phyloP scores from a whole-genome alignment of 2,888 invertebrate species.

The Tachina grossa region DNA sequence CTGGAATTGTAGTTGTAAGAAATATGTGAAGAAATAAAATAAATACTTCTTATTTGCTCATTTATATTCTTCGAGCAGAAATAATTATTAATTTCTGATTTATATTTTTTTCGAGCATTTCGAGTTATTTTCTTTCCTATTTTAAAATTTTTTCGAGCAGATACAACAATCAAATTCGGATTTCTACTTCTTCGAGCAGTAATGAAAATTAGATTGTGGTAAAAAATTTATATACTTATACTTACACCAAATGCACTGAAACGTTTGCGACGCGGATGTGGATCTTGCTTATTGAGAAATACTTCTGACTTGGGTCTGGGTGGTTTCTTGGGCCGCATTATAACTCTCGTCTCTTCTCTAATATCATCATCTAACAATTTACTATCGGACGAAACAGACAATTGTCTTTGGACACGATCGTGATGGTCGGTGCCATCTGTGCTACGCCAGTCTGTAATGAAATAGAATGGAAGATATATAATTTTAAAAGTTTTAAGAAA shows the following conservation, averaged over 20 bases:
- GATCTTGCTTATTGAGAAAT: constrained; percentile 90
- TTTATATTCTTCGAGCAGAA: too few species aligned
- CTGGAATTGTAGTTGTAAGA: too few species aligned
- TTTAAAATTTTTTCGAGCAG: too few species aligned
- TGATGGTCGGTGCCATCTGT: constrained; percentile 87
- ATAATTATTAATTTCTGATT: too few species aligned
- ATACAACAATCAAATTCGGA: too few species aligned
- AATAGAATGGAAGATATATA: neutral
- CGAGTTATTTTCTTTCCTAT: too few species aligned
- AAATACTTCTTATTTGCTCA: too few species aligned
- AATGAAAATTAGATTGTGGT: too few species aligned
- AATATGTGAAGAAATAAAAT: too few species aligned
- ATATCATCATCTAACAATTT: constrained; percentile 95
- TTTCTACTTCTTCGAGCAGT: too few species aligned
- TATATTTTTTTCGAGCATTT: too few species aligned
- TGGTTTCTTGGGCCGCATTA: constrained; percentile 94
- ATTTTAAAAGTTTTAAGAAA: neutral
- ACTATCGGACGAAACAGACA: constrained; percentile 96
- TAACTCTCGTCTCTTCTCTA: constrained; percentile 93
- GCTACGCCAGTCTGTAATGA: constrained; percentile 88
- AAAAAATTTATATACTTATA: constrained; percentile 73
- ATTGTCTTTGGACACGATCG: constrained; percentile 93
- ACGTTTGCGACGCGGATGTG: constrained; percentile 92
- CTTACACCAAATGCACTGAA: constrained; percentile 98
- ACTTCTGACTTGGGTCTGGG: constrained; percentile 98